phyloP scores from a whole-genome alignment of 2,113 vertebrate species.

The Colistium nudipinnis region DNA sequence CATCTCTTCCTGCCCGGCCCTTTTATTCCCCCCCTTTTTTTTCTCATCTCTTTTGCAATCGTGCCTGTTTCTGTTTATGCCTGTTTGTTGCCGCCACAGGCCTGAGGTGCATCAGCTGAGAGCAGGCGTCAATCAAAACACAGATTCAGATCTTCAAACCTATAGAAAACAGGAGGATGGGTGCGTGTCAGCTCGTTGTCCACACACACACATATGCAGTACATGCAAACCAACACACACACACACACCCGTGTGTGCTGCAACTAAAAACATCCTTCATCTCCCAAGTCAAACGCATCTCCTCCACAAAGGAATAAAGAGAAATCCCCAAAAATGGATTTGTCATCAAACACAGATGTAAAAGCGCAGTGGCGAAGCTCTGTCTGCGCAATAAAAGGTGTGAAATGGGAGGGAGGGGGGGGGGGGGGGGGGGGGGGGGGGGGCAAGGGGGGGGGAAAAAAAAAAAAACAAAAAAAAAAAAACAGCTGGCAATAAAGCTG shows the following conservation, averaged over 20 bases:
- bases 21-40: conserved; percentile 28
- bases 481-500: conserved; percentile 98
- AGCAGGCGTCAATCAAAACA: conserved; percentile 25
- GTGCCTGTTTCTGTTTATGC: neutral
- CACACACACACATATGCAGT: neutral
- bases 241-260: neutral
- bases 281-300: neutral
- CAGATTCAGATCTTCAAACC: conserved; percentile 15
- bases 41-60: conserved; percentile 21
- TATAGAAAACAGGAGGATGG: neutral
- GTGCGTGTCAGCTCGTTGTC: neutral
- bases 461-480: conserved; percentile 81
- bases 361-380: conserved; percentile 39
- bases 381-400: conserved; percentile 86
- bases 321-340: conserved; percentile 41
- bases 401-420: conserved; percentile 91
- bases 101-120: conserved; percentile 33
- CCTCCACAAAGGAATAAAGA: conserved; percentile 16
- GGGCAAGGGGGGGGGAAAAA: conserved; percentile 84
- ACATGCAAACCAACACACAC: neutral
- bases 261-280: neutral
- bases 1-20: conserved; percentile 68
- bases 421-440: too few species aligned
- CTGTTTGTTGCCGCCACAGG: neutral
- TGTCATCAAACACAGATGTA: conserved; percentile 36